phyloP scores from a whole-genome alignment of 2,113 vertebrate genomes.

The Crotophaga sulcirostris region DNA sequence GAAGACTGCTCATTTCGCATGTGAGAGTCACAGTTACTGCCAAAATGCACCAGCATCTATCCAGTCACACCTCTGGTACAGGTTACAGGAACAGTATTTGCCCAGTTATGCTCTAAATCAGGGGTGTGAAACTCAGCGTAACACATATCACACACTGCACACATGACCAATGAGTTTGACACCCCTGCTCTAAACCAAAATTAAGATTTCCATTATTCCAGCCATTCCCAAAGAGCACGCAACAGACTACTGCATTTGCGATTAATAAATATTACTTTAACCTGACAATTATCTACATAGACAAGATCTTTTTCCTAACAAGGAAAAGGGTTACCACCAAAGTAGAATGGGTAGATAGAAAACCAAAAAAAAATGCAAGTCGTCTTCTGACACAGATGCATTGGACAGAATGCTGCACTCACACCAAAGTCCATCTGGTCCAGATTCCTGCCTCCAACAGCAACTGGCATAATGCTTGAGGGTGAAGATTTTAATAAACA shows the following conservation, averaged over 20 bases:
- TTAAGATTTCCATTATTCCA: not conserved
- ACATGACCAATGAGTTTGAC: too few species aligned
- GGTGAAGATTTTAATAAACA: constrained; percentile 21
- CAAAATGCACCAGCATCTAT: not conserved
- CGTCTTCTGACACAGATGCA: not conserved
- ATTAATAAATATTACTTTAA: not conserved
- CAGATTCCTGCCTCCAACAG: not conserved
- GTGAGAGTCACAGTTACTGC: not conserved
- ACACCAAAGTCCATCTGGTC: constrained; percentile 15
- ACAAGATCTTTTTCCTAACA: not conserved
- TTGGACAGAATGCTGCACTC: not conserved
- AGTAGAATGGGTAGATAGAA: not conserved
- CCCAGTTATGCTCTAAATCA: not conserved
- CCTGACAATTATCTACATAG: not conserved
- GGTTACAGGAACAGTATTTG: not conserved
- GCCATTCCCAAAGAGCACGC: not conserved
- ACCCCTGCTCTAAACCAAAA: not conserved
- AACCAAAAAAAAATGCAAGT: not conserved
- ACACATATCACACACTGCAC: too few species aligned
- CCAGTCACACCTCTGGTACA: not conserved
- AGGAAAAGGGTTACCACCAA: not conserved
- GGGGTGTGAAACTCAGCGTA: too few species aligned
- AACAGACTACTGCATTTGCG: not conserved
- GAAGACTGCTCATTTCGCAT: not conserved
- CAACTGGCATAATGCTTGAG: not conserved